Percentiles rank a stretch among this genome's conserved stretches.
phyloP scores from a whole-genome alignment of 2,888 invertebrate species.

The Steinernema carpocapsae region DNA sequence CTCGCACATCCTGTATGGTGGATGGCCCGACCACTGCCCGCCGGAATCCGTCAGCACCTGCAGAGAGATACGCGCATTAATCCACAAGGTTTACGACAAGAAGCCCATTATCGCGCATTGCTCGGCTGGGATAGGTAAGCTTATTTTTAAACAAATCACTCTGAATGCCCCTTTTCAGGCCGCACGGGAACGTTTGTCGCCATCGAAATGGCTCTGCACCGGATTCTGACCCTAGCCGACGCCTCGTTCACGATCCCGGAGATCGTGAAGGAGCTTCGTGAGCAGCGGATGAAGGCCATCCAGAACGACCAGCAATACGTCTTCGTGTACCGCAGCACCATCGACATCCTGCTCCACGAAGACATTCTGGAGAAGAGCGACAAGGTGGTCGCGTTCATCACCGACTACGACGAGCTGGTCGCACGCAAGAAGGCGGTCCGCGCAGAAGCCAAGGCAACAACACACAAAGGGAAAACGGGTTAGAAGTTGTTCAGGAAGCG shows the following conservation, averaged over 20 bases:
- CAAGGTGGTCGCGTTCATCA: conserved; percentile 39
- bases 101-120: conserved; percentile 45
- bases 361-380: conserved; percentile 36
- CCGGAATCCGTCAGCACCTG: conserved; percentile 39
- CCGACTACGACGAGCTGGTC: conserved; percentile 43
- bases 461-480: too few species aligned
- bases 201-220: conserved; percentile 2
- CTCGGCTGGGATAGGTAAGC: conserved; percentile 44
- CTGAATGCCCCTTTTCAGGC: too few species aligned
- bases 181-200: conserved; percentile 30
- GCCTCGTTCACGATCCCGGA: conserved; percentile 36
- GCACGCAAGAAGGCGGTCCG: conserved; percentile 37
- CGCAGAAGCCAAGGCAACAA: background rate
- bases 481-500: too few species aligned
- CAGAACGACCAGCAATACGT: conserved; percentile 47
- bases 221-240: background rate
- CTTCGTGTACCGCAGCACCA: conserved; percentile 35
- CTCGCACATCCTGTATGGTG: conserved; percentile 42
- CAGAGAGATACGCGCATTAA: conserved; percentile 37
- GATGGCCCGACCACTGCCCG: conserved; percentile 48
- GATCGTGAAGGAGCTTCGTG: conserved; percentile 37
- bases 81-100: conserved; percentile 40
- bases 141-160: too few species aligned
- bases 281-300: conserved; percentile 44
- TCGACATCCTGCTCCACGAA: conserved; percentile 42